Evolutionary conservation across 2,113 vertebrate genomes (phyloP).

Genomic region (Calidris pygmaea): DNA sequence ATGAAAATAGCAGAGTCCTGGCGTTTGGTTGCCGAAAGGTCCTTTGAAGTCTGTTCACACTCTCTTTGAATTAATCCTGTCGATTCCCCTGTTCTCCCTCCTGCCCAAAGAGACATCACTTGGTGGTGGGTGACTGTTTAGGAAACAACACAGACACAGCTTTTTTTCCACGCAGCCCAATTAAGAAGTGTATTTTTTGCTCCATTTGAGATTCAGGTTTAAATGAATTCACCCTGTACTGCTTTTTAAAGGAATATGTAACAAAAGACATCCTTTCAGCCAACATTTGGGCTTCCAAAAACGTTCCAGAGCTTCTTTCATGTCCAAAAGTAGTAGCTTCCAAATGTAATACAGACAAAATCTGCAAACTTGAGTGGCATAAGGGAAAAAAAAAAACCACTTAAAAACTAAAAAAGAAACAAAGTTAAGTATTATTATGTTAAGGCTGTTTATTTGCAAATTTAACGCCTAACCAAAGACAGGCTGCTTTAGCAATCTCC

Average conservation of each 20-base stretch:
- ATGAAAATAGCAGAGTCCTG: background rate
- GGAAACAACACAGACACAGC: background rate
- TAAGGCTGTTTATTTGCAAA: background rate
- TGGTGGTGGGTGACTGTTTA: background rate
- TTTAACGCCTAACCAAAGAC: background rate
- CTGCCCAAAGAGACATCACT: background rate
- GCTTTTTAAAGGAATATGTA: background rate
- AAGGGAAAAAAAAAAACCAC: background rate
- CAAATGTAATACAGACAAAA: slow-evolving; percentile 7
- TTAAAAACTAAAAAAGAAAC: background rate
- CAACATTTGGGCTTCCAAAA: background rate
- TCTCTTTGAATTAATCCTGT: background rate
- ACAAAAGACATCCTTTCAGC: slow-evolving; percentile 33
- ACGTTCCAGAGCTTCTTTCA: background rate
- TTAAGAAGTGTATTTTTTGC: background rate
- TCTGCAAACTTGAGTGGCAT: background rate
- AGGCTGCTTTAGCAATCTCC: background rate
- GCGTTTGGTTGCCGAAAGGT: background rate
- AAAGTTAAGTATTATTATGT: background rate
- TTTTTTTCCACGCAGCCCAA: background rate
- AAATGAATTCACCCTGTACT: background rate
- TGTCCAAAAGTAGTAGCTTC: background rate
- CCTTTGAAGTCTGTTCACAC: slow-evolving; percentile 10
- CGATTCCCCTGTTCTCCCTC: background rate
- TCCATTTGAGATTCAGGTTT: background rate